phyloP scores from a whole-genome alignment of 2,888 invertebrate species.

The Aleiodes testaceus region DNA sequence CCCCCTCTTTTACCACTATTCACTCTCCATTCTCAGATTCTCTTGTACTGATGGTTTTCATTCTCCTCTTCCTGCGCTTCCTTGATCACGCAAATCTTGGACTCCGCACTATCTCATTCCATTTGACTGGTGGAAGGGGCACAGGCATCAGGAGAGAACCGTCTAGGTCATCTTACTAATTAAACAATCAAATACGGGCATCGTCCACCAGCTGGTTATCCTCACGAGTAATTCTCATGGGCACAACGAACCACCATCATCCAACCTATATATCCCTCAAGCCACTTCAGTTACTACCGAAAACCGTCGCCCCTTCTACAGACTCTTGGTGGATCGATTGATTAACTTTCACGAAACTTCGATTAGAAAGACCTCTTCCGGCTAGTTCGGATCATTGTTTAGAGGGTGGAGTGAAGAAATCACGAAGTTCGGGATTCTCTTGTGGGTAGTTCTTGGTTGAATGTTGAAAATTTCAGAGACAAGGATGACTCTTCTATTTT shows the following conservation, averaged over 20 bases:
- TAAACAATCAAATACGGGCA: constrained; percentile 73
- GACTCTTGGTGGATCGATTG: constrained; percentile 59
- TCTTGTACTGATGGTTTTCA: constrained; percentile 40
- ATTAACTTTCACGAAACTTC: constrained; percentile 67
- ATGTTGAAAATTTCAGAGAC: background rate
- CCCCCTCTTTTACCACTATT: constrained; percentile 38
- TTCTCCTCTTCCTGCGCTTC: constrained; percentile 17
- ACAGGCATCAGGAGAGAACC: constrained; percentile 54
- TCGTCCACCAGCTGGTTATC: constrained; percentile 50
- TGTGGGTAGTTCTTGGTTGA: background rate
- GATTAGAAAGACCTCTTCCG: constrained; percentile 57
- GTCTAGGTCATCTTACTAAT: constrained; percentile 71
- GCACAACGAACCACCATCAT: constrained; percentile 53
- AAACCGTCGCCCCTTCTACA: background rate
- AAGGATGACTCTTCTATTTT: background rate
- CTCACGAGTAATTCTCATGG: constrained; percentile 60
- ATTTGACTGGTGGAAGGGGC: constrained; percentile 16
- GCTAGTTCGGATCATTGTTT: constrained; percentile 15
- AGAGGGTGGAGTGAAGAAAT: constrained; percentile 15
- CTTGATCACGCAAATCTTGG: constrained; percentile 17
- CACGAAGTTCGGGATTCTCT: constrained; percentile 27
- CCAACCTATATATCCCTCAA: constrained; percentile 34
- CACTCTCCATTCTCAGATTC: constrained; percentile 46
- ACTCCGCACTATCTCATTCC: constrained; percentile 12
- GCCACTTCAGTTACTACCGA: constrained; percentile 17